A percentile compares a stretch with the other conserved stretches of the same genome.
These are phyloP conservation scores for Tautogolabrus adspersus DNA, from an alignment of 2,113 vertebrate species.

Conservation along the genomic window DNA sequence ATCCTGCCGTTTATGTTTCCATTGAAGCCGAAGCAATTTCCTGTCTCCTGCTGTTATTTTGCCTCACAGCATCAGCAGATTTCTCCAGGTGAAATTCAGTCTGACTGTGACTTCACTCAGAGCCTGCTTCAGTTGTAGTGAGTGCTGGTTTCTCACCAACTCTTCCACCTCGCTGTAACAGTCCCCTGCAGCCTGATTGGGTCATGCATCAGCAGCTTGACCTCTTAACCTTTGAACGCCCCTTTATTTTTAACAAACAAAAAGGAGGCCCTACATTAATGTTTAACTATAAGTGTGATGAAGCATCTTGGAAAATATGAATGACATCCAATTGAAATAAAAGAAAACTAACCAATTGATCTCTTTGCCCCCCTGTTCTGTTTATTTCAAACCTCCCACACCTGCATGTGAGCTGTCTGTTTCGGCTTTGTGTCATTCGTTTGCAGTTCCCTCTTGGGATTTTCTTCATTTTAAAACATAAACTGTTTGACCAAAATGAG, in stretches of 20 bases:
- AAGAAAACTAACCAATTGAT: conserved; percentile 58
- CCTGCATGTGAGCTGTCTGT: conserved; percentile 7
- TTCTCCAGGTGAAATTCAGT: background rate
- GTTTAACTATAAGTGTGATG: conserved; percentile 47
- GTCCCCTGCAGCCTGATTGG: conserved; percentile 36
- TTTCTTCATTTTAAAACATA: background rate
- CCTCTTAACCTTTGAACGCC: no score
- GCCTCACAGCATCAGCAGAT: background rate
- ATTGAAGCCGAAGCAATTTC: background rate
- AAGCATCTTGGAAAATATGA: conserved; percentile 53
- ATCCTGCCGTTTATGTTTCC: background rate
- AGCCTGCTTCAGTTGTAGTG: conserved; percentile 2
- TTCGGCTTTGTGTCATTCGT: conserved; percentile 9
- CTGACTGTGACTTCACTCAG: conserved; percentile 1
- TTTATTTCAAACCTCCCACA: conserved; percentile 46
- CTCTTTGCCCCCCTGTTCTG: conserved; percentile 57
- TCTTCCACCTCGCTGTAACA: background rate
- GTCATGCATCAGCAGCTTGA: conserved; percentile 1
- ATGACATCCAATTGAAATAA: conserved; percentile 68
- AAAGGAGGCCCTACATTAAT: background rate
- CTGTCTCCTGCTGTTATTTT: no score
- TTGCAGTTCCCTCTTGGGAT: conserved; percentile 12
- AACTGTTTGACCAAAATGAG: background rate
- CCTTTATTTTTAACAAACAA: conserved; percentile 26
- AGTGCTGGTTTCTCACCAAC: conserved; percentile 19